These are phyloP conservation scores for Nephrotoma flavescens DNA, from an alignment of 2,888 invertebrate species.

Conservation along the genomic window DNA sequence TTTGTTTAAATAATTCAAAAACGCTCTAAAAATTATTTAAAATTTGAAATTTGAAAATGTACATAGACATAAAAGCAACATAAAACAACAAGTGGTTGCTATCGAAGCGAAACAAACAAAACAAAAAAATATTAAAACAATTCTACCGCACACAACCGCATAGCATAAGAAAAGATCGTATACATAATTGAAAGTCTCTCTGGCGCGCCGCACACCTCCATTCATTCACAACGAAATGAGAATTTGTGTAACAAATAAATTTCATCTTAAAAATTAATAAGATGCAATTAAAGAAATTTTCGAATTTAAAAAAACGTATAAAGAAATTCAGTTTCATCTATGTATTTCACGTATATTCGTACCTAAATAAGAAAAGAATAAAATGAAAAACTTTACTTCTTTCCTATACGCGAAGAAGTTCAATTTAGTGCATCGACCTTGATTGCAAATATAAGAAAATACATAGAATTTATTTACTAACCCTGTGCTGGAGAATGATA, in stretches of 20 bases:
- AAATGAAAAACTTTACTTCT: not conserved
- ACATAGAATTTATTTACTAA: not conserved
- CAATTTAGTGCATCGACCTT: slow-evolving; percentile 3
- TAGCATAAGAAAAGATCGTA: not conserved
- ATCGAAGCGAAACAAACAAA: not conserved
- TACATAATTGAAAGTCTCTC: not conserved
- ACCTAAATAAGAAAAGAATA: not conserved
- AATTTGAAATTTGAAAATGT: not conserved
- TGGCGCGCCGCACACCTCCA: not conserved
- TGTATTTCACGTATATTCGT: not conserved
- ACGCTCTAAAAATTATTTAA: not conserved
- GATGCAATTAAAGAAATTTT: not conserved
- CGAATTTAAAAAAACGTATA: not conserved
- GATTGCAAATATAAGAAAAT: not conserved
- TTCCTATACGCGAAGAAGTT: not conserved
- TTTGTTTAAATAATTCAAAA: not conserved
- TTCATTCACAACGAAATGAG: not conserved
- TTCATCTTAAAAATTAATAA: not conserved
- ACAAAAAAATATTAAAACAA: not conserved
- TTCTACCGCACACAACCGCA: not conserved
- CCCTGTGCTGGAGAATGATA: not conserved
- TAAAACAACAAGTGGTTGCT: not conserved
- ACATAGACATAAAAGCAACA: not conserved
- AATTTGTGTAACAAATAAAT: not conserved
- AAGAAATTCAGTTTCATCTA: not conserved